Conservation (phyloP, 2,888 invertebrate genomes). For the Eristalis intricaria region DNA sequence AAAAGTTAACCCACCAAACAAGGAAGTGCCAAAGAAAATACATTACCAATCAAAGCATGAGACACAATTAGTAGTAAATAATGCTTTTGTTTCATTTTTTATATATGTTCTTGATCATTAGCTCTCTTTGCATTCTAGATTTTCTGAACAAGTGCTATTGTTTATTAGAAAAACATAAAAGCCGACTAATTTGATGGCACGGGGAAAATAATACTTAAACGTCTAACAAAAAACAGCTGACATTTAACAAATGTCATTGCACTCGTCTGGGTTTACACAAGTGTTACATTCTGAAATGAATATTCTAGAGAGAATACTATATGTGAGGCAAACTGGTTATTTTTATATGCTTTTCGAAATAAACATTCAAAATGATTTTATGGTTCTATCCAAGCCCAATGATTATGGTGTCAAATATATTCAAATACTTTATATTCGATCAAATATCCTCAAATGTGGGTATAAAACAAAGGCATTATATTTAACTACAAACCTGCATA, state of each 20-base stretch:
- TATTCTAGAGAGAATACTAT: no score
- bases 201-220: conserved; percentile 27
- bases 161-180: conserved; percentile 41
- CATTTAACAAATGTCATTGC: conserved; percentile 9
- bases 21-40: conserved; percentile 6
- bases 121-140: conserved; percentile 53
- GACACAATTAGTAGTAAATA: conserved; percentile 77
- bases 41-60: conserved; percentile 79
- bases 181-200: conserved; percentile 51
- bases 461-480: no score
- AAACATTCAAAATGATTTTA: no score
- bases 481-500: background rate
- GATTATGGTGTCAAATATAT: no score
- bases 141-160: background rate
- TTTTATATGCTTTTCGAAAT: no score
- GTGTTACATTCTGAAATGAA: background rate
- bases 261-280: conserved; percentile 27
- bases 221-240: conserved; percentile 58
- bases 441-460: no score
- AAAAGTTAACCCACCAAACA: background rate
- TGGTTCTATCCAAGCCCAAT: no score
- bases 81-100: conserved; percentile 78
- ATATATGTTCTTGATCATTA: conserved; percentile 17
- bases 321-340: no score
- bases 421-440: no score